Evolutionary conservation across 2,113 vertebrate species (phyloP).

Genomic region (Holacanthus passer): DNA sequence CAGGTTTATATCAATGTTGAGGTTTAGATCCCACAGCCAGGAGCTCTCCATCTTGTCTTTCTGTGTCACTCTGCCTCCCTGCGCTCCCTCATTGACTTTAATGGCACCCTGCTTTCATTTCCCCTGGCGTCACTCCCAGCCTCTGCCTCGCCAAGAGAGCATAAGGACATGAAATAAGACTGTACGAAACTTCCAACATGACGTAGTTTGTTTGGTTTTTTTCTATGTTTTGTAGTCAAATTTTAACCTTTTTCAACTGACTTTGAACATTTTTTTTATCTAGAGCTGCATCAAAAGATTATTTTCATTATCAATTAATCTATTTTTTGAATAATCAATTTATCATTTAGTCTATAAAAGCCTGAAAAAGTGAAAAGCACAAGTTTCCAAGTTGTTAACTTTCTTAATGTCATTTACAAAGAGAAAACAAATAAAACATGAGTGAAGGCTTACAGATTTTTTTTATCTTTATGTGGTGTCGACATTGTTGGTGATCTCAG

Average conservation of each 20-base stretch:
- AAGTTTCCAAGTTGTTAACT: too few species aligned
- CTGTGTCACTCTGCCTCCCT: background rate
- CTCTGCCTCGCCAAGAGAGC: constrained; percentile 20
- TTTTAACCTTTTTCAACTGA: background rate
- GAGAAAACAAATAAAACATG: background rate
- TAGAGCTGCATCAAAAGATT: background rate
- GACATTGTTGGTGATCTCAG: too few species aligned
- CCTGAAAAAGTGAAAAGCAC: too few species aligned
- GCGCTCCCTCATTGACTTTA: constrained; percentile 28
- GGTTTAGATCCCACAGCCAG: background rate
- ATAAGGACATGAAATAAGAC: constrained; percentile 8
- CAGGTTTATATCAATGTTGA: constrained; percentile 18
- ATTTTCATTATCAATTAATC: background rate
- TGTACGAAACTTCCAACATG: background rate
- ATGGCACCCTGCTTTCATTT: constrained; percentile 54
- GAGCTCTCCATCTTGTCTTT: constrained; percentile 11
- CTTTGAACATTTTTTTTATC: background rate
- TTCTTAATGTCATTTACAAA: too few species aligned
- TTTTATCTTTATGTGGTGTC: background rate
- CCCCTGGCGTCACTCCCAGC: constrained; percentile 57
- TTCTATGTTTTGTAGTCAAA: background rate
- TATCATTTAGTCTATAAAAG: too few species aligned
- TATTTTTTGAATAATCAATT: background rate
- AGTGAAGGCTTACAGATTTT: background rate
- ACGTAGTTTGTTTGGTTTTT: too few species aligned